Evolutionary conservation across 2,888 invertebrate species (phyloP), one percentile per base, ranked within the genome.

Genomic region (Sphaeridia pumilis): DNA sequence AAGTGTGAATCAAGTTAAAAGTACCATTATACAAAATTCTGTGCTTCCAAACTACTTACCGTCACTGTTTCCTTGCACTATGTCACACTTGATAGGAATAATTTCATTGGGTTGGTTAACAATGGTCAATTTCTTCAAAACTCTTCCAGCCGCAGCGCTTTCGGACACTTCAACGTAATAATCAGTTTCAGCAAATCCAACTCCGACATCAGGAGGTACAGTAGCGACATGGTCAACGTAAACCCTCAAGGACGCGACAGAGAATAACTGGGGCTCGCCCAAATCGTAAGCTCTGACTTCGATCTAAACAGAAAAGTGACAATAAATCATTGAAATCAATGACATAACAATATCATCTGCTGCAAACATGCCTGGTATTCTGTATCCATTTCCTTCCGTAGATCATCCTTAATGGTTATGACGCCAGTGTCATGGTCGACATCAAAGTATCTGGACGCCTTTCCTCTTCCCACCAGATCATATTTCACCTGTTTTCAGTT

Each of bases 181-280:
- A 0, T 83, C 77, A 45, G 84, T 85, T 67, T 92, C 90, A 4
- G 86, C 85, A 68, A 93, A 93, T 1, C 90, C 84, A 26, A 92
- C 74, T 1, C 87, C 87, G 4, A 82, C 80, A 74, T 84, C 78
- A 4, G 79, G 78, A 1, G 77, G 71, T 4, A 82, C 80, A 0
- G 81, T 80, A 1, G 86, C 81, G 0, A 84, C 80, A 68, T 87
- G 88, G 49, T 85, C 81, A 14, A 92, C 84, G 67, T 82, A 87
- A 3, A 93, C 79, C 0, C 83, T 84, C 1, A 92, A 77, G 2
- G 84, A 84, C 7, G 83, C 81, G 0, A 86, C 82, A 0, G 87
- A 85, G 1, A 84, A 84, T 65, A 89, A 74, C 65, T 84, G 83
- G 0, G 87, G 90, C 41, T 85, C 87, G 1, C 87, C 90, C 68